phyloP scores from a whole-genome alignment of 1,140 invertebrate genomes.

The Oreohelix idahoensis region DNA sequence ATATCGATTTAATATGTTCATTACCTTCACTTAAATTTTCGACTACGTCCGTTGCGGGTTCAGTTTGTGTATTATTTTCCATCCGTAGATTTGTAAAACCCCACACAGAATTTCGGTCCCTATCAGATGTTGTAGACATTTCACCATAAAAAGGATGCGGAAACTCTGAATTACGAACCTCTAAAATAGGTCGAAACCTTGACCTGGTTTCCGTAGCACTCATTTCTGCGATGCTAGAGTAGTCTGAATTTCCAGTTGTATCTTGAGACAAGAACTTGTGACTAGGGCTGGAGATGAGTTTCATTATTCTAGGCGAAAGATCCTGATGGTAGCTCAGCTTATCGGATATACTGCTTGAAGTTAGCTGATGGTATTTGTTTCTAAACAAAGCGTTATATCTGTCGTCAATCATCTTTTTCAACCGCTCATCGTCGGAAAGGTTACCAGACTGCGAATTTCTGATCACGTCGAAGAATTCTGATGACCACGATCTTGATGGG shows the following conservation, averaged over 20 bases:
- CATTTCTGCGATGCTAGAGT: too few relatives aligned
- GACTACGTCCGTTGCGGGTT: too few relatives aligned
- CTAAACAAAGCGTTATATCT: constrained; percentile 16
- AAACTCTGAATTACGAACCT: too few relatives aligned
- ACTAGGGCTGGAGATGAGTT: not conserved
- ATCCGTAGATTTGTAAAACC: too few relatives aligned
- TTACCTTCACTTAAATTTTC: too few relatives aligned
- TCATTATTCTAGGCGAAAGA: not conserved
- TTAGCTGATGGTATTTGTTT: not conserved
- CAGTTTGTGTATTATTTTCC: too few relatives aligned
- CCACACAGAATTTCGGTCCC: too few relatives aligned
- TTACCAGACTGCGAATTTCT: not conserved
- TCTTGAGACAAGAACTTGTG: not conserved
- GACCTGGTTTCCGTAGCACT: too few relatives aligned
- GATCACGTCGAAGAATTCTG: constrained; percentile 12
- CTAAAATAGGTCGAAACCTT: too few relatives aligned
- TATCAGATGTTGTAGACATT: too few relatives aligned
- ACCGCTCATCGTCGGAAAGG: not conserved
- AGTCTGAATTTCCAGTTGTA: not conserved
- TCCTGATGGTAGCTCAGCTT: not conserved
- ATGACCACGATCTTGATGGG: constrained; percentile 1
- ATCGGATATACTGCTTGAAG: not conserved
- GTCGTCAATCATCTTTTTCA: constrained; percentile 24
- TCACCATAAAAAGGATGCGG: too few relatives aligned
- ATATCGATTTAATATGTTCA: too few relatives aligned